Evolutionary conservation across 92 coral and sea anemone species (phyloP).

Genomic region (Chrysogorgia sp.): DNA sequence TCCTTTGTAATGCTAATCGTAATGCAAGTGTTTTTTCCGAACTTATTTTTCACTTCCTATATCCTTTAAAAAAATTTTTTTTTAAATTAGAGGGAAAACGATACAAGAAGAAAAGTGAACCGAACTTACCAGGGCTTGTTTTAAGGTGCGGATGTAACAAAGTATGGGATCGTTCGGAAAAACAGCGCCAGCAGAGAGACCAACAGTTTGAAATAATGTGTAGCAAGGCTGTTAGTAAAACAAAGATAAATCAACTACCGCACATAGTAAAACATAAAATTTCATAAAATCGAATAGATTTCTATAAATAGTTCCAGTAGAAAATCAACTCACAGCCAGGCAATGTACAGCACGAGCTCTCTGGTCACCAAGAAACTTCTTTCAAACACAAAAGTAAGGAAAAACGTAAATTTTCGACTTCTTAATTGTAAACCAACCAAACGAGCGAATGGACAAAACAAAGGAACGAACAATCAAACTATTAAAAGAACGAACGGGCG

Average conservation of each 20-base stretch:
- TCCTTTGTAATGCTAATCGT: too few species aligned
- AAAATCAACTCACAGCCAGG: neutral
- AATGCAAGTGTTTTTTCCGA: too few species aligned
- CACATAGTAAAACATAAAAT: too few species aligned
- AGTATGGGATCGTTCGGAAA: conserved; percentile 79
- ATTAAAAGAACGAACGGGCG: neutral
- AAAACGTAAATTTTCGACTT: neutral
- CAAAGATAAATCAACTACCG: neutral
- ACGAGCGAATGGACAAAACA: neutral
- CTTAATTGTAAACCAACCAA: neutral
- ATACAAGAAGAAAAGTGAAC: neutral
- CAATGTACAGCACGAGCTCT: neutral
- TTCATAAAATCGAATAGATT: too few species aligned
- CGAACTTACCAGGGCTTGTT: conserved; percentile 70
- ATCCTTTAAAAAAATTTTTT: too few species aligned
- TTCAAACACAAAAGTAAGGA: neutral
- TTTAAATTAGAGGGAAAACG: too few species aligned
- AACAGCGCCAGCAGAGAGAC: conserved; percentile 85
- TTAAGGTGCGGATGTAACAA: conserved; percentile 68
- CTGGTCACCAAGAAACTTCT: neutral
- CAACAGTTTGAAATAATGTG: conserved; percentile 77
- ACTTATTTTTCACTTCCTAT: too few species aligned
- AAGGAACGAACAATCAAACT: neutral
- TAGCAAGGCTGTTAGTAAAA: conserved; percentile 63
- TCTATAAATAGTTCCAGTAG: neutral